A percentile compares a stretch with the other conserved stretches of the same genome.
These are phyloP conservation scores for Zaprionus vittiger DNA, from an alignment of 1,140 invertebrate species.

Conservation along the genomic window DNA sequence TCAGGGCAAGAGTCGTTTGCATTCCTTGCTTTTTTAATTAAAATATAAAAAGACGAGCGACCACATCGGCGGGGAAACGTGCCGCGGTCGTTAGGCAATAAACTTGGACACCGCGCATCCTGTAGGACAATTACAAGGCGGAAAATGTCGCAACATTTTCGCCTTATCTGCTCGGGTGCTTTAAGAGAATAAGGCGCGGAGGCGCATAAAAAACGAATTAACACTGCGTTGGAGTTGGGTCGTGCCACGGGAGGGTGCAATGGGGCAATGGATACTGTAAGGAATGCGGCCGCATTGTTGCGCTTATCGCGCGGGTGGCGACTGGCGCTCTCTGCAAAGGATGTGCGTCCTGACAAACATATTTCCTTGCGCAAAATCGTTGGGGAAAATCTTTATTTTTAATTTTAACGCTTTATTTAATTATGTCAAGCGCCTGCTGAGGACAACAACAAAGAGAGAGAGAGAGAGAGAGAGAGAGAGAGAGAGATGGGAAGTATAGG, in stretches of 20 bases:
- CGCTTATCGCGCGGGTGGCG: constrained; percentile 43
- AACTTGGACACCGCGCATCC: constrained; percentile 76
- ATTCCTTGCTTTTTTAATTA: constrained; percentile 75
- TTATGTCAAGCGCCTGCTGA: constrained; percentile 70
- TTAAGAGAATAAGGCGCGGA: constrained; percentile 55
- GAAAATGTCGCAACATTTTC: constrained; percentile 81
- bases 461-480: constrained; percentile 26
- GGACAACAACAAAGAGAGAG: constrained; percentile 47
- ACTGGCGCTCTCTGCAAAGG: not conserved
- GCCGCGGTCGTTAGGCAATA: constrained; percentile 84
- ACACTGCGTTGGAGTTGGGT: constrained; percentile 9
- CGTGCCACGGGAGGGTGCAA: not conserved
- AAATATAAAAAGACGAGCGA: constrained; percentile 71
- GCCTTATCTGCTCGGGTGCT: constrained; percentile 62
- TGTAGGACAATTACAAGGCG: constrained; percentile 80
- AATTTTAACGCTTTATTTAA: constrained; percentile 84
- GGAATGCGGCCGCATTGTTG: constrained; percentile 41
- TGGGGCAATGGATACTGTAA: not conserved
- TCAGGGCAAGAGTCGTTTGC: constrained; percentile 28
- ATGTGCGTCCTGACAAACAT: constrained; percentile 42
- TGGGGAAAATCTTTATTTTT: constrained; percentile 77
- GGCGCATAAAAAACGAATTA: constrained; percentile 59
- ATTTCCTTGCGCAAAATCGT: constrained; percentile 31
- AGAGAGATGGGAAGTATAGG: not conserved
- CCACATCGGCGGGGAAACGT: constrained; percentile 57